Conservation (phyloP, 53 echinoderm and acorn worm species). For the Glandiceps talaboti region DNA sequence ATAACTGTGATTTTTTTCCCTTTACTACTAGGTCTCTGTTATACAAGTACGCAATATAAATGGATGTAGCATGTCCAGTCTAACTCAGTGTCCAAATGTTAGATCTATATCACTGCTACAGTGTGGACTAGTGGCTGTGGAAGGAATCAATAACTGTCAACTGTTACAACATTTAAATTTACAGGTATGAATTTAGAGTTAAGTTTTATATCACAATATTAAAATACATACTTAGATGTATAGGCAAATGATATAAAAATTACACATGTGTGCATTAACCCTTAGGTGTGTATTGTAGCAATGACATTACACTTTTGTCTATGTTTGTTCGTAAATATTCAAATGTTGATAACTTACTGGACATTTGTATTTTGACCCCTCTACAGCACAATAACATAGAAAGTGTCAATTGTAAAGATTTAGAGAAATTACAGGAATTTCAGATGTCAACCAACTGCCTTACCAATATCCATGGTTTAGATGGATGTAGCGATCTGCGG, state of each 20-base stretch:
- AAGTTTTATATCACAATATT: no score
- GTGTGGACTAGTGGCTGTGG: slow-evolving; percentile 42
- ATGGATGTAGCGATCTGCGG: slow-evolving; percentile 58
- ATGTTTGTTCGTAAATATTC: no score
- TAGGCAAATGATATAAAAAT: no score
- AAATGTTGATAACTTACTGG: no score
- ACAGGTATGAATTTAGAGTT: background rate
- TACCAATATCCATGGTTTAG: slow-evolving; percentile 56
- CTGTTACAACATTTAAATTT: background rate
- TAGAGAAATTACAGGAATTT: slow-evolving; percentile 16
- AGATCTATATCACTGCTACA: slow-evolving; percentile 31
- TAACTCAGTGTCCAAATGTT: slow-evolving; percentile 40
- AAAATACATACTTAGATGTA: no score
- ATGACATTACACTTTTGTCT: no score
- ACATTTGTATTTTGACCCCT: background rate
- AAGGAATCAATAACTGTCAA: slow-evolving; percentile 33
- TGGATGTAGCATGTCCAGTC: slow-evolving; percentile 39
- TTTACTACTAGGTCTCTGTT: slow-evolving; percentile 53
- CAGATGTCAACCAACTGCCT: slow-evolving; percentile 44
- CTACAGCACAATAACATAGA: slow-evolving; percentile 58
- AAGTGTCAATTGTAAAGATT: slow-evolving; percentile 54
- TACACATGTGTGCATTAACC: no score
- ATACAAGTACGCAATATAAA: slow-evolving; percentile 42
- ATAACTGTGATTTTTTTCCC: no score
- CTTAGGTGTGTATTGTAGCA: no score